Evolutionary conservation across 64 coral and sea anemone species (phyloP).

Genomic region (Exaiptasia diaphana): DNA sequence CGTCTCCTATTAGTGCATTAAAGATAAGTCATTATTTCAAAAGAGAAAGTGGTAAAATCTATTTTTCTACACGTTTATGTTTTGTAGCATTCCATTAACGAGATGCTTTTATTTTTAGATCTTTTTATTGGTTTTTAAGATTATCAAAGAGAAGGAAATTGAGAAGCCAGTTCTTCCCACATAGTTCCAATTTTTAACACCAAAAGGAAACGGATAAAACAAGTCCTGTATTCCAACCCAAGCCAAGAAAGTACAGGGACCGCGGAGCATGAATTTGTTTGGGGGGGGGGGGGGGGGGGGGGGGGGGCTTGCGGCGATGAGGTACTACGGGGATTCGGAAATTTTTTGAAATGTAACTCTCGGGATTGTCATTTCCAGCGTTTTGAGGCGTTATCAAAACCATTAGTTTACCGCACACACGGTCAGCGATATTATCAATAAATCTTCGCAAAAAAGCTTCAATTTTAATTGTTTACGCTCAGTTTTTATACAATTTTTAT

Average conservation of each 20-base stretch:
- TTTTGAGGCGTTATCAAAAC: background rate
- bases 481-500: too few species aligned
- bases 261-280: background rate
- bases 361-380: background rate
- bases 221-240: conserved; percentile 61
- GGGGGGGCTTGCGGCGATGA: background rate
- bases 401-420: background rate
- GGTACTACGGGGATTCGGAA: background rate
- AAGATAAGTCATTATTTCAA: too few species aligned
- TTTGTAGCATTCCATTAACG: too few species aligned
- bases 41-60: too few species aligned
- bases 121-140: too few species aligned
- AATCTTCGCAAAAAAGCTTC: too few species aligned
- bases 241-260: conserved; percentile 8
- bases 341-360: background rate
- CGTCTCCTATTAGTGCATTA: too few species aligned
- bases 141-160: too few species aligned
- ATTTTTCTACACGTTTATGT: too few species aligned
- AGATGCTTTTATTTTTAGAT: too few species aligned
- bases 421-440: background rate
- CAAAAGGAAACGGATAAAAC: conserved; percentile 57
- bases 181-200: conserved; percentile 58
- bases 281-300: background rate
- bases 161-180: too few species aligned
- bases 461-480: too few species aligned